A percentile compares a stretch with the other conserved stretches of the same genome.
Conservation (phyloP, 2,797 vertebrate genomes). For the Anabacerthia variegaticeps region DNA sequence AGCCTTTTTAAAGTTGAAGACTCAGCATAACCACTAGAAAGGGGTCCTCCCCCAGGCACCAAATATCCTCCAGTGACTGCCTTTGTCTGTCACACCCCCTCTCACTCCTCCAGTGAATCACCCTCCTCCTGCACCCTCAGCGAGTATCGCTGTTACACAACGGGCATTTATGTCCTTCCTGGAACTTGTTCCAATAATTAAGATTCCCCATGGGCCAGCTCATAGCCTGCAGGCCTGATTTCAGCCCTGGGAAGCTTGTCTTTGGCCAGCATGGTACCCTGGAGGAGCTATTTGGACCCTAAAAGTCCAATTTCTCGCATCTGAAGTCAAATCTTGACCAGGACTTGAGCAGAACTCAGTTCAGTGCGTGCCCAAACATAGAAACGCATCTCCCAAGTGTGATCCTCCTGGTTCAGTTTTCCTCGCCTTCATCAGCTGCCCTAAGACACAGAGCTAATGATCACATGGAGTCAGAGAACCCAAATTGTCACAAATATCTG, state of each 20-base stretch:
- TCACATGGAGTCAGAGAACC: fast-evolving
- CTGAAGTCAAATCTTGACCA: neutral
- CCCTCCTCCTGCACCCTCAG: neutral
- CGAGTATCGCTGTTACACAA: neutral
- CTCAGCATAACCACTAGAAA: neutral
- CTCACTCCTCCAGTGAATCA: neutral
- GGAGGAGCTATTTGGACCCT: neutral
- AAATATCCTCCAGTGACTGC: neutral
- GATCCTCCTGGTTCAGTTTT: neutral
- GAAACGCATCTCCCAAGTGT: neutral
- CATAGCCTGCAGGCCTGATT: slow-evolving; percentile 36
- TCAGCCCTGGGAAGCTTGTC: neutral
- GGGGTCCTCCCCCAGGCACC: slow-evolving; percentile 23
- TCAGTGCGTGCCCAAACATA: neutral
- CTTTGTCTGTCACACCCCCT: neutral
- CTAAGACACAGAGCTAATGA: neutral
- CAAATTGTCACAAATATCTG: neutral
- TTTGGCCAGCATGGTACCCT: neutral
- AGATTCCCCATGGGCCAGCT: slow-evolving; percentile 9
- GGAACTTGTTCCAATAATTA: neutral
- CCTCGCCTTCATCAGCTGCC: neutral
- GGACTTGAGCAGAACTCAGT: neutral
- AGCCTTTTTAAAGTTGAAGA: neutral
- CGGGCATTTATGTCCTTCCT: neutral
- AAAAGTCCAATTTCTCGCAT: neutral